Percentiles rank a stretch among this genome's conserved stretches.
Conservation (phyloP, 2,888 invertebrate species). For the Drymonia ruficornis region DNA sequence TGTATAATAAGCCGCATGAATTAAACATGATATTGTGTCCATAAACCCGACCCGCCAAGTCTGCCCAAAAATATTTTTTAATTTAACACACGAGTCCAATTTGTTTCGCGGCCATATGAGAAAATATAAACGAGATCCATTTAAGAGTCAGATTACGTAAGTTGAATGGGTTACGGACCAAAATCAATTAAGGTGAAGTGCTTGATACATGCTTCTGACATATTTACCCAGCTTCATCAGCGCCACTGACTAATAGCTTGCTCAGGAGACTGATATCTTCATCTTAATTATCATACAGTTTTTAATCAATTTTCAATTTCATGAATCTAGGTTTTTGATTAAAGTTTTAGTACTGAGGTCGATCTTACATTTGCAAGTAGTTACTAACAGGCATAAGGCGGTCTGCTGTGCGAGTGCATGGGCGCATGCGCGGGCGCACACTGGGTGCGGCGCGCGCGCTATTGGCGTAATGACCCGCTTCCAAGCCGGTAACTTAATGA, state of each 20-base stretch:
- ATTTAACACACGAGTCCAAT: neutral
- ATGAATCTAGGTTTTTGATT: too few relatives aligned
- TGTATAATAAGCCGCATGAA: too few relatives aligned
- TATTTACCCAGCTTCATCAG: too few relatives aligned
- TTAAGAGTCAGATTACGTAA: neutral
- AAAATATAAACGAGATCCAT: conserved; percentile 1
- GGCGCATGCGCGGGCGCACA: neutral
- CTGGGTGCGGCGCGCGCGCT: conserved; percentile 2
- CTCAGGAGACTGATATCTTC: too few relatives aligned
- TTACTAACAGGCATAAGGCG: neutral
- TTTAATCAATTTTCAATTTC: too few relatives aligned
- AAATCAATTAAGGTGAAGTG: too few relatives aligned
- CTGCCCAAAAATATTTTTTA: neutral
- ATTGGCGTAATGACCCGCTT: conserved; percentile 4
- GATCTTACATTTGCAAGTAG: too few relatives aligned
- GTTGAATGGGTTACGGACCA: neutral
- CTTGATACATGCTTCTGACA: too few relatives aligned
- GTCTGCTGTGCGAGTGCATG: neutral
- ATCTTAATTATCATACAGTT: too few relatives aligned
- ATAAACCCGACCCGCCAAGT: neutral
- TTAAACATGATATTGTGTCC: neutral
- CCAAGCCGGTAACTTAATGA: neutral
- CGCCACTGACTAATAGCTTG: too few relatives aligned
- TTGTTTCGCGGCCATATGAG: neutral
- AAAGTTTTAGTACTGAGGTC: too few relatives aligned